A percentile compares a stretch with the other conserved stretches of the same genome.
Evolutionary conservation across 1,140 invertebrate species (phyloP).

Genomic region (Diabrotica virgifera): DNA sequence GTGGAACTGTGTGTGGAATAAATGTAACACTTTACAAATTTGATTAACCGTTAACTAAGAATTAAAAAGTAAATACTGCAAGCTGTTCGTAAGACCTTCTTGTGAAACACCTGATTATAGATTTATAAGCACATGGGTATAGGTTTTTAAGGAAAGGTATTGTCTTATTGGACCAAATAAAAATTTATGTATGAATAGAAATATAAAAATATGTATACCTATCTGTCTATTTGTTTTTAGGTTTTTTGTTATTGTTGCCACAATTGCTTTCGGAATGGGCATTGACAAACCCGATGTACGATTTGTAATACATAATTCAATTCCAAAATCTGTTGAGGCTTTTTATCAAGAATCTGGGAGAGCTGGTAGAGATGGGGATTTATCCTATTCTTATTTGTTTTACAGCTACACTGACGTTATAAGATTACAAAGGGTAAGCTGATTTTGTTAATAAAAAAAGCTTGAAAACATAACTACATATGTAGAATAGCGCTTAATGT

Average conservation of each 20-base stretch:
- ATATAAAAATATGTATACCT: neutral
- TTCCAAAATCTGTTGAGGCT: conserved; percentile 95
- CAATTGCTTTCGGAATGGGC: conserved; percentile 97
- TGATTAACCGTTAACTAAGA: no score
- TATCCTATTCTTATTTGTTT: conserved; percentile 80
- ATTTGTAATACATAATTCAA: conserved; percentile 87
- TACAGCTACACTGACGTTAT: conserved; percentile 83
- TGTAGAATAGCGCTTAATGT: conserved; percentile 29
- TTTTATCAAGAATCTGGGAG: conserved; percentile 98
- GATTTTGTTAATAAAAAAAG: conserved; percentile 49
- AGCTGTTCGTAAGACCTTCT: no score
- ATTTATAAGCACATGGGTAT: no score
- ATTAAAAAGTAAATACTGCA: no score
- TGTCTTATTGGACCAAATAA: no score
- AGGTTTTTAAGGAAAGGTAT: no score
- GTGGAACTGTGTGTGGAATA: no score
- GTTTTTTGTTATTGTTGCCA: conserved; percentile 68
- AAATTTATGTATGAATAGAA: no score
- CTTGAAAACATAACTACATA: conserved; percentile 35
- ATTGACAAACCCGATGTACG: conserved; percentile 95
- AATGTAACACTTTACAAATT: no score
- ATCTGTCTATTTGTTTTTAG: neutral
- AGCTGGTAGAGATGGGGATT: conserved; percentile 86
- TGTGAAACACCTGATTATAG: no score
- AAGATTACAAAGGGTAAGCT: conserved; percentile 71